Percentiles rank a stretch among this genome's conserved stretches.
Evolutionary conservation across 2,888 invertebrate species (phyloP).

Genomic region (Theristus sp.): DNA sequence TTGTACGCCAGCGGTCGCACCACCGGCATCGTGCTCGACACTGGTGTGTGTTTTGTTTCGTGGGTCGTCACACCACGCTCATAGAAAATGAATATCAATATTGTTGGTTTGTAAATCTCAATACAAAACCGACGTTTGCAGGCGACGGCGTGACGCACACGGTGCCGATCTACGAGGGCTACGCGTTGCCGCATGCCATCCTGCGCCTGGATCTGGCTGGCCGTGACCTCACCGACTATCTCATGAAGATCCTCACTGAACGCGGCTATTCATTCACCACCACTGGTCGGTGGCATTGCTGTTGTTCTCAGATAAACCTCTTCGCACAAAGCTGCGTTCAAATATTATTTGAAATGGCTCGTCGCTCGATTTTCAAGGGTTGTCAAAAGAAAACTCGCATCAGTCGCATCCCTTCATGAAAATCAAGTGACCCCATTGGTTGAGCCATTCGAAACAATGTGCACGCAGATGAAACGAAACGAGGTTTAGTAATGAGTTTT

Average conservation of each 20-base stretch:
- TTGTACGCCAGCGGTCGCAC: slow-evolving; percentile 1
- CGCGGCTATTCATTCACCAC: slow-evolving; percentile 33
- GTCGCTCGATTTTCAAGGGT: no score
- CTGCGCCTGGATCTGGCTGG: slow-evolving; percentile 72
- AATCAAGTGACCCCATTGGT: no score
- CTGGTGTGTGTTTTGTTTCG: slow-evolving; percentile 70
- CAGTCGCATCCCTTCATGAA: no score
- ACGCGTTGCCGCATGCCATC: slow-evolving; percentile 36
- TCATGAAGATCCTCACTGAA: slow-evolving; percentile 41
- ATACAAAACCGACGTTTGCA: background rate
- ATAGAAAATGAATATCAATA: no score
- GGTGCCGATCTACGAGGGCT: slow-evolving; percentile 59
- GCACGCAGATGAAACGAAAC: no score
- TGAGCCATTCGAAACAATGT: no score
- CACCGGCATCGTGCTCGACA: slow-evolving; percentile 56
- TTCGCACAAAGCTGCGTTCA: no score
- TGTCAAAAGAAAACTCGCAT: no score
- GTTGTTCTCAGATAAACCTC: no score
- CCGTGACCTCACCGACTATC: slow-evolving; percentile 39
- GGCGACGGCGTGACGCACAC: slow-evolving; percentile 1
- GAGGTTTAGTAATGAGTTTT: no score
- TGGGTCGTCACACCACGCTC: slow-evolving; percentile 75
- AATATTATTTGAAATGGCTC: no score
- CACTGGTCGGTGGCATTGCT: slow-evolving; percentile 30
- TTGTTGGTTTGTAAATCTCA: no score